Base-by-base conservation (phyloP, 1,140 invertebrate genomes). In the Lucilia sericata region DNA sequence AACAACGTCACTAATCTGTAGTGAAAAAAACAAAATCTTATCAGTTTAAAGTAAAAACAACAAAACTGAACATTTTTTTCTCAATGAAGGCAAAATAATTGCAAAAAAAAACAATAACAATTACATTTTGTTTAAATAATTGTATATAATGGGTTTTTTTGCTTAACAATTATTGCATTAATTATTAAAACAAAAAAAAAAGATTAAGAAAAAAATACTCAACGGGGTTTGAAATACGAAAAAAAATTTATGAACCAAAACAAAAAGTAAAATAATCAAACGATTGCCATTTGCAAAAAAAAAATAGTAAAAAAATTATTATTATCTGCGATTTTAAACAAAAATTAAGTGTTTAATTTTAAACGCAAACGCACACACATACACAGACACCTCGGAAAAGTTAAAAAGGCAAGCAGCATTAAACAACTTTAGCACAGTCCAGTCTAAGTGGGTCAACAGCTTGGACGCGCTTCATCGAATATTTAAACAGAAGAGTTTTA, bases 371-470 rank as follows among this genome's bases (percentile, higher is more conserved):
- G 65, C n/a, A 25, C 65, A 70, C 12, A 2, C 19, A 19, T 30
- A 30, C 25, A 30, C 3, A 30, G 1, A 30, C 3, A 3, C 25
- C 65, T 42, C 42, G 42, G 42, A 42, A 42, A 9, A 70, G 65
- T 70, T 70, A 25, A 70, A 70, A 70, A 70, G 65, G n/a, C 65
- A 21, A 21, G 65, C 19, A 70, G n/a, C 19, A 21, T 70, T 21
- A 7, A n/a, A 19, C n/a, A 12, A 19, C 65, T 12, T 12, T 14
- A 12, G 36, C 34, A 19, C 75, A 78, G 75, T 78, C 75, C 75
- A 78, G 17, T 21, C 34, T 42, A 78, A 78, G 75, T 78, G 30
- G 75, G 75, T 78, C 75, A 78, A 78, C 75, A 49, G 75, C 34
- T 42, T 78, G 75, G 75, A 78, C 75, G 75, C 75, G 47, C 65